phyloP scores from a whole-genome alignment of 2,888 invertebrate species.

The Polylopha cassiicola region DNA sequence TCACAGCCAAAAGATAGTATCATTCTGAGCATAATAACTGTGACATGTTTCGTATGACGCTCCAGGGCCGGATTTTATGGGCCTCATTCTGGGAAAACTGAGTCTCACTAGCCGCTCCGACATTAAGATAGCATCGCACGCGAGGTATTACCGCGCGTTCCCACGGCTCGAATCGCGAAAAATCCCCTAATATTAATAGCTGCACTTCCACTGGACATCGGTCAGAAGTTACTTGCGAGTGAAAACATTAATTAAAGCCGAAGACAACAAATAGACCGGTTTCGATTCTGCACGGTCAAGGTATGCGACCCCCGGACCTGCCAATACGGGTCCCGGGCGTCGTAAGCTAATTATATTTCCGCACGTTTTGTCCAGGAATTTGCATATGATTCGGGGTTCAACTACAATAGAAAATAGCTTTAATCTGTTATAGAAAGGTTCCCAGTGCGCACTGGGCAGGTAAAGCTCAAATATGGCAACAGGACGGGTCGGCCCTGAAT shows the following conservation, averaged over 20 bases:
- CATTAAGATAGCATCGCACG: conserved; percentile 66
- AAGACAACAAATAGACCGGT: conserved; percentile 63
- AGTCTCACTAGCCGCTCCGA: conserved; percentile 49
- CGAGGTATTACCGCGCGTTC: conserved; percentile 49
- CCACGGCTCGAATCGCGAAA: conserved; percentile 64
- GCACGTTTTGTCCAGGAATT: conserved; percentile 70
- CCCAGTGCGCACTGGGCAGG: conserved; percentile 36
- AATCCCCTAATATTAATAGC: conserved; percentile 38
- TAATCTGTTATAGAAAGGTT: conserved; percentile 53
- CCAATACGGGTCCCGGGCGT: conserved; percentile 38
- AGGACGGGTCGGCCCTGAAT: conserved; percentile 39
- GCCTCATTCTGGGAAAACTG: conserved; percentile 67
- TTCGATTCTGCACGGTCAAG: conserved; percentile 49
- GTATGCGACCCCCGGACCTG: conserved; percentile 49
- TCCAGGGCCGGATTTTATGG: conserved; percentile 67
- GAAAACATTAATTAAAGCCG: conserved; percentile 72
- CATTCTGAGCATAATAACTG: conserved; percentile 73
- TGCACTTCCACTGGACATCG: conserved; percentile 32
- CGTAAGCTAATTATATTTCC: conserved; percentile 75
- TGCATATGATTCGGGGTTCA: conserved; percentile 66
- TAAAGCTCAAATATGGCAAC: conserved; percentile 39
- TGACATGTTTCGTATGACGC: conserved; percentile 70
- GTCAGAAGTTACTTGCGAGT: conserved; percentile 57
- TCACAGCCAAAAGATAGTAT: conserved; percentile 69
- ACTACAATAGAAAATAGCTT: conserved; percentile 57